Evolutionary conservation across 2,113 vertebrate species (phyloP).

Genomic region (Tragelaphus scriptus): DNA sequence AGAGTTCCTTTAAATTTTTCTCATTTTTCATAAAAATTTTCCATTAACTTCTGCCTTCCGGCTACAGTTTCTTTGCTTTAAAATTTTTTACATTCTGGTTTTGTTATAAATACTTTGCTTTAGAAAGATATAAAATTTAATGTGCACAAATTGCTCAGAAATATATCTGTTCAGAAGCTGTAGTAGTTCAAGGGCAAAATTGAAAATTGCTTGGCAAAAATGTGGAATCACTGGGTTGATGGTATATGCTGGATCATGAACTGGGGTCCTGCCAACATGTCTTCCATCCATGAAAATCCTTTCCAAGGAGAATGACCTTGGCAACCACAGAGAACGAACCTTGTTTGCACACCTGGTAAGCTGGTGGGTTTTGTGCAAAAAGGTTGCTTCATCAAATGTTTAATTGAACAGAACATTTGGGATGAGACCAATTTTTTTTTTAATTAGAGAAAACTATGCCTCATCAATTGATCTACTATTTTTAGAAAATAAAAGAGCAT

Average conservation of each 20-base stretch:
- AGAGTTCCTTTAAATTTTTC: background rate
- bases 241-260: background rate
- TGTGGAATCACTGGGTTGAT: background rate
- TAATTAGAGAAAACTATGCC: background rate
- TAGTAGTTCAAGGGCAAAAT: background rate
- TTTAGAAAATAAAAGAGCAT: slow-evolving; percentile 9
- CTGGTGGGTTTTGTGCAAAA: background rate
- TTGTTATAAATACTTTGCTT: slow-evolving; percentile 5
- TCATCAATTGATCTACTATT: background rate
- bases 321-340: background rate
- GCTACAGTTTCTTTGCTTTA: slow-evolving; percentile 15
- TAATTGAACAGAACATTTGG: background rate
- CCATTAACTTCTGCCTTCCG: background rate
- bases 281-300: background rate
- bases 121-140: slow-evolving; percentile 21
- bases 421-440: background rate
- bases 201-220: background rate
- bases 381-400: background rate
- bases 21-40: slow-evolving; percentile 13
- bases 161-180: background rate
- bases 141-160: background rate
- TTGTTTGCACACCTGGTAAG: background rate
- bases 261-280: background rate
- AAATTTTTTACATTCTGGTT: background rate
- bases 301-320: background rate